Conservation (phyloP, 2,888 invertebrate genomes). For the Chironomus tentans region DNA sequence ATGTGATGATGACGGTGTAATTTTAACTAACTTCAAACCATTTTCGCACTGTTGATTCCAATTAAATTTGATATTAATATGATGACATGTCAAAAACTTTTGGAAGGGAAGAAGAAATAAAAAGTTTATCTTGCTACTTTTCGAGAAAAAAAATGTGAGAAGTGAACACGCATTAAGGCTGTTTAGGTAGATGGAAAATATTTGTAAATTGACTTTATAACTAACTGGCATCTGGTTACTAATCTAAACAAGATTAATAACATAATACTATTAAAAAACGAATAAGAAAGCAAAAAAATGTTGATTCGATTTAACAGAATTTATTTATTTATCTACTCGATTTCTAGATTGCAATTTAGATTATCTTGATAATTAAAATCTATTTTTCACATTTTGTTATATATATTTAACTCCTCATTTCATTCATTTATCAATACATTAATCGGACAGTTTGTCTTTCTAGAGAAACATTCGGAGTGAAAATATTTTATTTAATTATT, state of each 20-base stretch:
- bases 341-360: constrained; percentile 8
- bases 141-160: neutral
- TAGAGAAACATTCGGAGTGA: too few relatives aligned
- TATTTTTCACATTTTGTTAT: neutral
- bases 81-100: neutral
- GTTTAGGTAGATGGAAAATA: neutral
- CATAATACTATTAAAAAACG: neutral
- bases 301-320: neutral
- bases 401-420: too few relatives aligned
- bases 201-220: neutral
- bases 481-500: too few relatives aligned
- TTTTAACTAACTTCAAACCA: neutral
- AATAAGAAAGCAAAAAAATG: neutral
- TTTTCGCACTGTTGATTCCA: neutral
- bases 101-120: too few relatives aligned
- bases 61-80: neutral
- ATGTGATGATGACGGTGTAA: neutral
- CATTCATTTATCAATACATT: too few relatives aligned
- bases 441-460: too few relatives aligned
- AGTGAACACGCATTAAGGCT: neutral
- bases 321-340: constrained; percentile 4
- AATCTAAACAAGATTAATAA: neutral
- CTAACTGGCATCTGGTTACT: neutral
- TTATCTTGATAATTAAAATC: neutral
- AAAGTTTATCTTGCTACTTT: neutral